A percentile compares a stretch with the other conserved stretches of the same genome.
Evolutionary conservation across 1,140 invertebrate genomes (phyloP).

Genomic region (Zaprionus africanus): DNA sequence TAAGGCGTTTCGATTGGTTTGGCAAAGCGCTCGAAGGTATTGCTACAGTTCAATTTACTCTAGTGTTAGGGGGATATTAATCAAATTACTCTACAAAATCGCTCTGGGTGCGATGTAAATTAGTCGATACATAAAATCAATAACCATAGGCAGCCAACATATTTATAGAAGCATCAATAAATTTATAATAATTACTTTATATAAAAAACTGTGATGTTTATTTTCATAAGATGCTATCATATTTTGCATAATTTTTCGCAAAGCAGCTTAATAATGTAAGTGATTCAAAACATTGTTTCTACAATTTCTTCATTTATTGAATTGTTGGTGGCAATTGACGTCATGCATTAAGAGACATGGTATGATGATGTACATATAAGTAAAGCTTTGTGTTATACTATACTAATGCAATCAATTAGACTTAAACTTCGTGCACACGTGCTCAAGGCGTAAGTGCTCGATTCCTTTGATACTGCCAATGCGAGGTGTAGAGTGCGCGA

Average conservation of each 20-base stretch:
- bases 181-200: not conserved
- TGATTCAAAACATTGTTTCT: conserved; percentile 20
- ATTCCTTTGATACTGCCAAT: conserved; percentile 36
- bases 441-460: conserved; percentile 20
- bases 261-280: conserved; percentile 63
- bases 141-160: too few relatives aligned
- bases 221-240: not conserved
- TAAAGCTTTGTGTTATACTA: conserved; percentile 56
- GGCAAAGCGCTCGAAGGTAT: not conserved
- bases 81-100: not conserved
- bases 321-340: conserved; percentile 52
- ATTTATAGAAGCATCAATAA: not conserved
- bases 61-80: not conserved
- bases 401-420: conserved; percentile 78
- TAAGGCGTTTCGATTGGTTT: not conserved
- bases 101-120: too few relatives aligned
- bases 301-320: conserved; percentile 48
- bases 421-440: conserved; percentile 59
- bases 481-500: conserved; percentile 19
- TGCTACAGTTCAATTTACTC: not conserved
- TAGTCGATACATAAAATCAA: too few relatives aligned
- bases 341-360: not conserved
- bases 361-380: not conserved
- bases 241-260: conserved; percentile 6
- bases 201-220: not conserved